Percentiles rank a stretch among this genome's conserved stretches.
phyloP scores from a whole-genome alignment of 2,888 invertebrate species.

The Callosobruchus maculatus region DNA sequence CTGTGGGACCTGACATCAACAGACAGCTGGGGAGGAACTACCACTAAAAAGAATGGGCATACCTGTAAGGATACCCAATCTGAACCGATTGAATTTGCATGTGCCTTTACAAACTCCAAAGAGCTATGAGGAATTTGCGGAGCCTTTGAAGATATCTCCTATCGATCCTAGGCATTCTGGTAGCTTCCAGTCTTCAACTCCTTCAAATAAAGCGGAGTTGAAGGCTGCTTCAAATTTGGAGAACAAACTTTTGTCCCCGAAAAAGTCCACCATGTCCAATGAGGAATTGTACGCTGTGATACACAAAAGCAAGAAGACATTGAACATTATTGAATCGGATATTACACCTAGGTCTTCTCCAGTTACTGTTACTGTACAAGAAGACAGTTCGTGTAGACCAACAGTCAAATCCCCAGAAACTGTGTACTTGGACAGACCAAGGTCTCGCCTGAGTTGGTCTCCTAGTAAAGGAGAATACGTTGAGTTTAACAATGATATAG shows the following conservation, averaged over 20 bases:
- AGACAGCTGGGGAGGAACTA: too few species aligned
- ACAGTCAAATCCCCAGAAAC: constrained; percentile 55
- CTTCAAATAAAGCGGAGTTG: constrained; percentile 49
- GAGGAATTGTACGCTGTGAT: constrained; percentile 75
- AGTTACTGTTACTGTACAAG: constrained; percentile 18
- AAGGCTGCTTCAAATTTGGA: constrained; percentile 54
- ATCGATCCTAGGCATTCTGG: constrained; percentile 62
- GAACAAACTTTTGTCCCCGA: constrained; percentile 59
- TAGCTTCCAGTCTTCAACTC: constrained; percentile 67
- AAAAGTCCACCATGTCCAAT: constrained; percentile 72
- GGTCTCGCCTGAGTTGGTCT: constrained; percentile 64
- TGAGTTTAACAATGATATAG: constrained; percentile 42
- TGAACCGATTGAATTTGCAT: constrained; percentile 32
- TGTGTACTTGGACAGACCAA: constrained; percentile 57
- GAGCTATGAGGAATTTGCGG: constrained; percentile 30
- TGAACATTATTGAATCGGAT: constrained; percentile 57
- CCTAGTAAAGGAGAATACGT: constrained; percentile 50
- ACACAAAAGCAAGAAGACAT: constrained; percentile 71
- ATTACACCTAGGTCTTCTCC: constrained; percentile 51
- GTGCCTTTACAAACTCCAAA: constrained; percentile 21
- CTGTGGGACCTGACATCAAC: too few species aligned
- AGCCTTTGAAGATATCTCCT: constrained; percentile 61
- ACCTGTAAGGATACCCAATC: constrained; percentile 37
- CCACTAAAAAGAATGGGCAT: constrained; percentile 29
- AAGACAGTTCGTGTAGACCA: constrained; percentile 3